Evolutionary conservation across 2,888 invertebrate species (phyloP), one percentile per base, ranked within the genome.

Genomic region (Lathronympha strigana): DNA sequence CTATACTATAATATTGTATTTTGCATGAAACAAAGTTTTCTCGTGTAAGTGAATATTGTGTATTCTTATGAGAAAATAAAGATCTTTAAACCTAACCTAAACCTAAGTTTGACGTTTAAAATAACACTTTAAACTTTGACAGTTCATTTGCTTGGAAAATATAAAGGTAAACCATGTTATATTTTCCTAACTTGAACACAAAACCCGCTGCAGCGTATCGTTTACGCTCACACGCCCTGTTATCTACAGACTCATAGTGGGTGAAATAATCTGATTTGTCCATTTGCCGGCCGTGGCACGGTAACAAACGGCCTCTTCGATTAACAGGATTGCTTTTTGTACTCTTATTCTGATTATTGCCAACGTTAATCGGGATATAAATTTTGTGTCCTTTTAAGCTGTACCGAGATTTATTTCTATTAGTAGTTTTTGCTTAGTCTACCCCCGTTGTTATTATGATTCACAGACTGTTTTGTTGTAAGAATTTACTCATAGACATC

Each of bases 181-280:
- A n/a, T n/a, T n/a, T n/a, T n/a, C n/a, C n/a, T n/a, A 25, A 33
- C 2, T n/a, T 38, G 4, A 15, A 38, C 2, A 2, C n/a, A 15
- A n/a, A 47, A 47, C 13, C 36, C 57, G 60, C 62, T 54, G 9
- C 5, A 15, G n/a, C 47, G 38, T 61, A 17, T 49, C 31, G 3
- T 40, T 62, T 78, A 71, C 8, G 43, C 72, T 71, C 38, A 49
- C 69, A 68, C 73, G 72, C 73, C 76, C 77, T 80, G 86, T 86
- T 90, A 90, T 90, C 90, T 88, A 85, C 78, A 79, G 83, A 82
- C 86, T 90, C 88, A 88, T 90, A 90, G 88, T 85, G 90, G 88
- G 87, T 86, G 86, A 90, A 92, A 89, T 90, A 92, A 92, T 92
- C 91, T 86, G 91, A 91, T 92, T 91, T 90, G 90, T 90, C 91